Percentiles rank a stretch among this genome's conserved stretches.
These are phyloP conservation scores for Diploptera punctata DNA, from an alignment of 2,888 invertebrate species.

Conservation along the genomic window DNA sequence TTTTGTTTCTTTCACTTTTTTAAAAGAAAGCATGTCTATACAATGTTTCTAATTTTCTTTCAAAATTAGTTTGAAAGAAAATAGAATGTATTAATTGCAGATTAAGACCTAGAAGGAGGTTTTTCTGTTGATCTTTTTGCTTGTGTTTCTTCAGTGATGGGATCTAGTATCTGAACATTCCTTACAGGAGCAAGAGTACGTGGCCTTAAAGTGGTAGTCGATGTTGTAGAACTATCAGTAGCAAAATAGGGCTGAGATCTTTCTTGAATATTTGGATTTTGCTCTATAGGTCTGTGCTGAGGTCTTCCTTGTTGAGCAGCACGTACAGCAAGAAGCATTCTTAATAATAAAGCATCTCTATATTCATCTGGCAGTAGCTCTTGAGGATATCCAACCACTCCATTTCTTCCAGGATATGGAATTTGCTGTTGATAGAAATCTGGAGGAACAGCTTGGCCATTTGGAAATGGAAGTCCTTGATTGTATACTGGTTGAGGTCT, in stretches of 20 bases:
- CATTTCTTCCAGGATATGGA: conserved; percentile 13
- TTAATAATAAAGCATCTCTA: conserved; percentile 38
- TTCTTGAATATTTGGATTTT: conserved; percentile 18
- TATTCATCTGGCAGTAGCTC: conserved; percentile 38
- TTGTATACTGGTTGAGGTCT: conserved; percentile 21
- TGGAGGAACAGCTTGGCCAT: conserved; percentile 14
- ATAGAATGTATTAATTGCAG: too few species aligned
- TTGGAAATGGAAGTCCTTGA: background rate
- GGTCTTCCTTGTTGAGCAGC: conserved; percentile 31
- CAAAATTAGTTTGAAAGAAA: background rate
- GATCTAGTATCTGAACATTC: conserved; percentile 46
- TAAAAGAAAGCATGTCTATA: too few species aligned
- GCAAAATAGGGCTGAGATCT: background rate
- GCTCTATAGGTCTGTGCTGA: background rate
- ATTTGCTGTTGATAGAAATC: conserved; percentile 22
- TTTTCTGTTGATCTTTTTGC: conserved; percentile 39
- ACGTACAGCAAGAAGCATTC: conserved; percentile 38
- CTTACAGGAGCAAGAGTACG: conserved; percentile 42
- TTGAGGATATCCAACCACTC: conserved; percentile 23
- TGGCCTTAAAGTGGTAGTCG: conserved; percentile 22
- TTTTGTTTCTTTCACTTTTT: too few species aligned
- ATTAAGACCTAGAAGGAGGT: background rate
- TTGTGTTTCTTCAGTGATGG: conserved; percentile 36
- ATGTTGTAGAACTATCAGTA: conserved; percentile 12
- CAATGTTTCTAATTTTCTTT: background rate